These are phyloP conservation scores for Drosophila varians DNA, from an alignment of 1,140 invertebrate species.

Conservation along the genomic window DNA sequence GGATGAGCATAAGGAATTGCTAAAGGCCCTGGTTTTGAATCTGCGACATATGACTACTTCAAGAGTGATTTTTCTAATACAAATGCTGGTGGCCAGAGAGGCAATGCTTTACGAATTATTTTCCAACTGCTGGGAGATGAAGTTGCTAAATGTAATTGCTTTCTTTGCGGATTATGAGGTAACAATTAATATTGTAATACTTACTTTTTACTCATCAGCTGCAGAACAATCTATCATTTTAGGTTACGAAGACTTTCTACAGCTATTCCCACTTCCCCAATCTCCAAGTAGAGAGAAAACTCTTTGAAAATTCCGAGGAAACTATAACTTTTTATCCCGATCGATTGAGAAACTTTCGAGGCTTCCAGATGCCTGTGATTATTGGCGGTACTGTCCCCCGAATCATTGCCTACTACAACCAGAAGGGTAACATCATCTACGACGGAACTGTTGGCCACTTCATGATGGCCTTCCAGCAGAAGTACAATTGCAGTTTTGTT, in stretches of 20 bases:
- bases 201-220: neutral
- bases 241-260: constrained; percentile 49
- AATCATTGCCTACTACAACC: constrained; percentile 56
- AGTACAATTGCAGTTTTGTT: constrained; percentile 49
- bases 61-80: constrained; percentile 56
- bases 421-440: constrained; percentile 33
- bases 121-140: constrained; percentile 54
- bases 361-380: constrained; percentile 47
- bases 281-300: constrained; percentile 42
- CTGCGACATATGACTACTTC: constrained; percentile 61
- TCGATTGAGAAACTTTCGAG: constrained; percentile 48
- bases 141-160: constrained; percentile 62
- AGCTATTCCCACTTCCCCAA: constrained; percentile 63
- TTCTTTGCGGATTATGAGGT: constrained; percentile 57
- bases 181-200: neutral
- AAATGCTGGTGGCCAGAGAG: neutral
- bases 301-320: neutral
- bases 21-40: constrained; percentile 47
- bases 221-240: neutral
- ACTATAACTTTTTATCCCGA: constrained; percentile 37
- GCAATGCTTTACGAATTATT: constrained; percentile 41
- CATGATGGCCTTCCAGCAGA: constrained; percentile 55
- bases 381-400: constrained; percentile 61
- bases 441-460: constrained; percentile 69
- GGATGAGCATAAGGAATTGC: constrained; percentile 30